Base-by-base conservation (phyloP, 2,797 vertebrate species). In the Scarus forsteni region DNA sequence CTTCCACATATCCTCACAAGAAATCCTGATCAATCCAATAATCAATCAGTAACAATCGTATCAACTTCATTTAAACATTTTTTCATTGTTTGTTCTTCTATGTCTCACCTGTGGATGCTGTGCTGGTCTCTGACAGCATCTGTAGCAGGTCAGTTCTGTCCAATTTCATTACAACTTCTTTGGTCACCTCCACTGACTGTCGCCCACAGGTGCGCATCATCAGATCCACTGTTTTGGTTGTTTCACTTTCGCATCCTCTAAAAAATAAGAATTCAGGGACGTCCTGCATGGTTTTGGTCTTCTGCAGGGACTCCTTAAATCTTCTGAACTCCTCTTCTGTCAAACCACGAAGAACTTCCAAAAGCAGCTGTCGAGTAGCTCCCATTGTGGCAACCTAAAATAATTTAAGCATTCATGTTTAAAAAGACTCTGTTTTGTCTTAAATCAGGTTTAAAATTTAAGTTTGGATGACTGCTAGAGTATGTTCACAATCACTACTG, bases 281-380 rank as follows among this genome's bases (percentile, higher is more conserved):
- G 0, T 10, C 0, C 7, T 12, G 39, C 2, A 10, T 1, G 12
- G 1, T 5, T 18, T 6, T 1, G 7, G 11, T 43, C 1, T 3
- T 7, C 61, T 5, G 5, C 38, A 73, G 60, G 9, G 44, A 5
- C 15, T n/a, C 0, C 3, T 3, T 18, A 35, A 81, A 77, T 8
- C 11, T 3, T 0, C 6, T 0, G 0, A 76, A 3, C n/a, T 70
- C 61, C 0, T 0, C 0, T 0, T n/a, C 0, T 11, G 13, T 34
- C 7, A 78, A 60, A 34, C 10, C 6, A 6, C 10, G 3, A n/a
- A 75, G 11, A 1, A n/a, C 75, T 45, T 55, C 50, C 19, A 38
- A 46, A 60, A 80, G 67, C 34, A 66, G 27, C 1, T 52, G 0
- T 39, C 19, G 12, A 9, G 51, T 49, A 56, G 74, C 44, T 45